These are phyloP conservation scores for Chloroceryle aenea DNA, from an alignment of 2,113 vertebrate genomes.

Conservation along the genomic window DNA sequence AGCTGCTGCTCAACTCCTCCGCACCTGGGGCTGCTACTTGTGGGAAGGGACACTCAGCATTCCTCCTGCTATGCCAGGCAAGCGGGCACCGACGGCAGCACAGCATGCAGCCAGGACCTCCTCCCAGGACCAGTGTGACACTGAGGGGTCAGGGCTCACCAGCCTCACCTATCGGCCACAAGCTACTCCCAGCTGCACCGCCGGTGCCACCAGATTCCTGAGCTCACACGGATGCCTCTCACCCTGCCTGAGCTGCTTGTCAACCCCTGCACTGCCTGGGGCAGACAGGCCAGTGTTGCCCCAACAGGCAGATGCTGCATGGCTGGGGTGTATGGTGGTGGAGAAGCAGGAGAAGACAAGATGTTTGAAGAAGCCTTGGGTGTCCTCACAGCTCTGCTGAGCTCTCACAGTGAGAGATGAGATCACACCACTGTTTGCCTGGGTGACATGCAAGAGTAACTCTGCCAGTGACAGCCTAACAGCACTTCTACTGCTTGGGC, in stretches of 20 bases:
- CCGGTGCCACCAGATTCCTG: fast-evolving
- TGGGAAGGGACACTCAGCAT: background rate
- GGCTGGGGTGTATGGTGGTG: fast-evolving
- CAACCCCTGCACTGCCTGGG: too few species aligned
- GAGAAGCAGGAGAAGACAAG: background rate
- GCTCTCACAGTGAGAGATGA: background rate
- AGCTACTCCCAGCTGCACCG: background rate
- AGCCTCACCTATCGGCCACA: background rate
- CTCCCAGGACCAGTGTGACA: fast-evolving
- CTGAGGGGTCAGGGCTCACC: background rate
- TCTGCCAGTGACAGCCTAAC: background rate
- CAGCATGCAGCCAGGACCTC: background rate
- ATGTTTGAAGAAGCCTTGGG: background rate
- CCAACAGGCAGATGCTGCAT: background rate
- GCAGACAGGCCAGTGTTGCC: background rate
- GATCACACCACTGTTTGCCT: background rate
- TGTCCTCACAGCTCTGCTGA: background rate
- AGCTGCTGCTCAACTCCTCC: background rate
- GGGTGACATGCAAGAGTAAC: background rate
- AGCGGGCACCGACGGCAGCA: background rate
- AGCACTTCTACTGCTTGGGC: background rate
- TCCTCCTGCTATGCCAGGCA: background rate
- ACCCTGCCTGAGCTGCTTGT: too few species aligned
- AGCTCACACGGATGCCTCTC: too few species aligned
- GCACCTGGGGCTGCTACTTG: background rate